A percentile compares a stretch with the other conserved stretches of the same genome.
Conservation (phyloP, 53 echinoderm and acorn worm genomes). For the Paracentrotus lividus region DNA sequence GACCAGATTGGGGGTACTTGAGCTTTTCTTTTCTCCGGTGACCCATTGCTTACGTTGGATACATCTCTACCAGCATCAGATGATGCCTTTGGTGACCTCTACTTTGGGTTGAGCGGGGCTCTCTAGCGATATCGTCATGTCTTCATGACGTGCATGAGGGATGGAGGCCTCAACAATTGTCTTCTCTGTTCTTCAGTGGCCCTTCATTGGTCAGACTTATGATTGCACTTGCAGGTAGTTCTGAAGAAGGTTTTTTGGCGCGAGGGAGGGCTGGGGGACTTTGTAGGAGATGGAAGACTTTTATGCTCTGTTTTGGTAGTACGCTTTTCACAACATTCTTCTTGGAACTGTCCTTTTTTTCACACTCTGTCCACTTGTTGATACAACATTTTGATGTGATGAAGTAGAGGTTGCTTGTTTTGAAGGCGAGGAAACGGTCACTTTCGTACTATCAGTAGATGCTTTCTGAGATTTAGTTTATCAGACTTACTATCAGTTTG, state of each 20-base stretch:
- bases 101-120: constrained; percentile 6
- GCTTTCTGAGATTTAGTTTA: constrained; percentile 23
- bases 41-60: constrained; percentile 14
- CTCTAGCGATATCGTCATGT: constrained; percentile 39
- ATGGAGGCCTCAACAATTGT: constrained; percentile 12
- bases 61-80: background rate
- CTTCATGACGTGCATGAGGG: constrained; percentile 19
- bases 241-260: constrained; percentile 49
- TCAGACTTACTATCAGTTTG: background rate
- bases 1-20: background rate
- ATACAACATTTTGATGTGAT: constrained; percentile 4
- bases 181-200: constrained; percentile 50
- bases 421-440: background rate
- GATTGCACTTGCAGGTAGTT: constrained; percentile 68
- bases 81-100: background rate
- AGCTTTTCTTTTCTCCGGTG: constrained; percentile 27
- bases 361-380: constrained; percentile 28
- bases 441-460: background rate
- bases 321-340: constrained; percentile 17
- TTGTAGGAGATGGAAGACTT: constrained; percentile 25
- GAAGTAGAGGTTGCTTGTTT: constrained; percentile 52
- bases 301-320: constrained; percentile 47
- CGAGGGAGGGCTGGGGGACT: constrained; percentile 8
- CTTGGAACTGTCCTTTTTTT: constrained; percentile 15
- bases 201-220: constrained; percentile 59